Base-by-base conservation (phyloP, 1,140 invertebrate genomes). In the Prorops nasuta region DNA sequence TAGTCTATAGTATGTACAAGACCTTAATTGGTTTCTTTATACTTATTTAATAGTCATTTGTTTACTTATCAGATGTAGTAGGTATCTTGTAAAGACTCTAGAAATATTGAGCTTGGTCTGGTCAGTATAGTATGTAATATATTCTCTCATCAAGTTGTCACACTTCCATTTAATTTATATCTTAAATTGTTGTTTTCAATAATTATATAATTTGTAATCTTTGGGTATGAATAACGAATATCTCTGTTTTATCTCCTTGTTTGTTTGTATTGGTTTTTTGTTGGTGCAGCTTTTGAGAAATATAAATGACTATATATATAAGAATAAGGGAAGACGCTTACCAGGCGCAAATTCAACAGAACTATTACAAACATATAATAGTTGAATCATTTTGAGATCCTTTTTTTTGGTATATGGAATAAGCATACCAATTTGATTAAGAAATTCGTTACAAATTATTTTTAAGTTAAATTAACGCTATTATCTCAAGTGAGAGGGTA, bases 61-160 rank as follows among this genome's bases (percentile, higher is more conserved):
- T 64, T 48, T 61, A 53, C 64, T 72, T 71, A 69, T 67, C 59
- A 66, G 57, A 60, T 58, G 47, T 66, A 58, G n/a, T n/a, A n/a
- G n/a, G n/a, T n/a, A 58, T 68, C 66, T 75, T 76, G 66, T 73
- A 73, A 76, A 76, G 69, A 75, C 64, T 74, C 70, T 76, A 76
- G 71, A 76, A 76, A 76, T 77, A 74, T 76, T 76, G 72, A 76
- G 74, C 72, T 77, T 76, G 72, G 71, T 76, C 72, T 76, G 71
- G 72, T 77, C 72, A 72, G 64, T 72, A 67, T 74, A n/a, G n/a
- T n/a, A 70, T 63, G 58, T 72, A 72, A 71, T 64, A 69, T 63
- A 63, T 58, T 15, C 54, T 58, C 45, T 58, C 58, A 48, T 58
- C 46, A 57, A 49, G 35, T 51, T 52, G 50, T 54, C 12, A 44